Evolutionary conservation across 2,113 vertebrate species (phyloP), one percentile per base, ranked within the genome.

Genomic region (Electrona antarctica): DNA sequence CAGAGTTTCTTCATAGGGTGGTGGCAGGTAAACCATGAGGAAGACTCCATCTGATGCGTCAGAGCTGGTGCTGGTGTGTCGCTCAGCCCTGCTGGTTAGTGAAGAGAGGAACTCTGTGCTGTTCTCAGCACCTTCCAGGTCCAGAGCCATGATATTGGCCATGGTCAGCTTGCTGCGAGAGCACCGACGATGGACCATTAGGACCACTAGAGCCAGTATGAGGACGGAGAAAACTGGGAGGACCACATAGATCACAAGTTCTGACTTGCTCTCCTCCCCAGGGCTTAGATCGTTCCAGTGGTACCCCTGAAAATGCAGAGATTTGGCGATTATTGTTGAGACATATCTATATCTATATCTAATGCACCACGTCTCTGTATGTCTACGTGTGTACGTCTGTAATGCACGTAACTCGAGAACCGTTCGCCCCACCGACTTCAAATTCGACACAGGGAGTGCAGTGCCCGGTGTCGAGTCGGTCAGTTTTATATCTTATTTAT

Each of bases 1-100:
- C 47, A 94, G 94, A 60, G 95, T 96, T 67, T 97, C 95, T 73
- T 97, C 95, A 0, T 97, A 98, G 0, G 95, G 96, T 0, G 96
- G 95, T 1, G 94, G 95, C 56, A 94, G 90, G 49, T 93, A 93
- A 7, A 91, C 72, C 0, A 93, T 90, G 51, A 94, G 90, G 33
- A 93, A 93, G 0, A 93, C 91, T 0, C 89, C 90, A 0, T 95
- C 93, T 0, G 91, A 91, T 3, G 80, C 78, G 2, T 92, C 81
- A 0, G 92, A 93, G 75, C 92, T 92, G 60, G 87, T 88, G 85
- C 90, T 91, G 69, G 87, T 79, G 55, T 89, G 88, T 21, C 90
- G 87, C 21, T 91, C 86, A 0, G 75, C 75, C 3, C 88, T 87
- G 6, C 82, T 60, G 58, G 87, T 91, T 64, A 92, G 85, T 0